Evolutionary conservation across 35 echinoderm and acorn worm genomes (phyloP), one percentile per base, ranked within the genome.

Genomic region (Lytechinus variegatus): DNA sequence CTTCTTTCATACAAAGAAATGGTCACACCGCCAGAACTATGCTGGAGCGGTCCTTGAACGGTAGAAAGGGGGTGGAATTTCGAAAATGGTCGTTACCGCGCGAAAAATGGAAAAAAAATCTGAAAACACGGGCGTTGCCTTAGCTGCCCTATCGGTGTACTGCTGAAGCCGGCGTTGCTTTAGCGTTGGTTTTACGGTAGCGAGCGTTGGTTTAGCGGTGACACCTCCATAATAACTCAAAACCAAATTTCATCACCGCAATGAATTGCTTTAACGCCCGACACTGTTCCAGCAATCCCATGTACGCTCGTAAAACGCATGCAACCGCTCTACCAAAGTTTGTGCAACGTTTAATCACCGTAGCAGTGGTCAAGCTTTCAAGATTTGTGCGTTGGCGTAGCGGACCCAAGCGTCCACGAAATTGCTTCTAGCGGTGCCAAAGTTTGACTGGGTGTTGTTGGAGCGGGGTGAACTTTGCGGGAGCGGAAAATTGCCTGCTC

Each of bases 401-500:
- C 33, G 33, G 33, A 44, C 33, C 33, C 33, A 44, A 44, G 33
- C 2, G 33, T 44, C 33, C 33, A 44, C 87, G 87, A 89, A 89
- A 27, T 89, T 89, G 27, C n/a, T 6, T 89, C 87, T 89, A 89
- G 87, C 87, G 87, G 87, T 89, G 87, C 87, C 87, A 89, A 89
- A 89, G 7, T 89, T 89, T 89, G 87, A 89, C 87, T 89, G 87
- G 87, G 87, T 27, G 87, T 89, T 89, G 87, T 89, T 89, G 87
- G 87, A 89, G 87, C 87, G 87, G 87, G 87, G 87, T 89, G 4
- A 89, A 89, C 87, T 89, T 89, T 89, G 87, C 87, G 27, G 87
- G 87, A 89, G 87, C 87, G 87, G 87, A 89, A 89, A 89, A 89
- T 89, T 89, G 87, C 87, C 87, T 27, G 87, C 87, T 89, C 87